Evolutionary conservation across 1,140 invertebrate species (phyloP).

Genomic region (Globodera rostochiensis): DNA sequence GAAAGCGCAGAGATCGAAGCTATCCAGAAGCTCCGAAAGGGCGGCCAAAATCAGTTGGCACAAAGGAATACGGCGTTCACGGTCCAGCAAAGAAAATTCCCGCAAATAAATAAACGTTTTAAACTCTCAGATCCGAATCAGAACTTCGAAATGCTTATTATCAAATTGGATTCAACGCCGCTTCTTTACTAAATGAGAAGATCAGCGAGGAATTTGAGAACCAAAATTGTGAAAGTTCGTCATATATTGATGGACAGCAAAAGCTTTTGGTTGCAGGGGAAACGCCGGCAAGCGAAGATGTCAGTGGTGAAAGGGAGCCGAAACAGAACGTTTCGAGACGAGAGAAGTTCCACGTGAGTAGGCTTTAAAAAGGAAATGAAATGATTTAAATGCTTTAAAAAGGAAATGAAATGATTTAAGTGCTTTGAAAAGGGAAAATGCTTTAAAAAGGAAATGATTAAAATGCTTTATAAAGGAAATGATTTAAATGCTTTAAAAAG

Average conservation of each 20-base stretch:
- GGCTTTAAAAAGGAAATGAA: neutral
- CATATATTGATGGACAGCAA: too few relatives aligned
- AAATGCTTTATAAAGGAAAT: too few relatives aligned
- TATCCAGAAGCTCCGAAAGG: neutral
- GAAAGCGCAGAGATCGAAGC: neutral
- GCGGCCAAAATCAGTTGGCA: neutral
- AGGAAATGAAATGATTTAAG: neutral
- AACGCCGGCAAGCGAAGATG: too few relatives aligned
- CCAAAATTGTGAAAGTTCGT: too few relatives aligned
- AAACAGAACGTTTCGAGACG: constrained; percentile 1
- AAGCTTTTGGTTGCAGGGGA: neutral
- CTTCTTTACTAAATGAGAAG: neutral
- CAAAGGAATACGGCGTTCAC: neutral
- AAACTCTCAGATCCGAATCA: neutral
- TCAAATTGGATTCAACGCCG: neutral
- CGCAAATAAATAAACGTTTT: neutral
- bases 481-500: too few relatives aligned
- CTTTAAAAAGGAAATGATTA: too few relatives aligned
- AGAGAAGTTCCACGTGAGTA: constrained; percentile 15
- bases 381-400: neutral
- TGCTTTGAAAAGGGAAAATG: too few relatives aligned
- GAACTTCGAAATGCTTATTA: neutral
- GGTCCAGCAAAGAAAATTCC: neutral
- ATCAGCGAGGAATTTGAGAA: neutral
- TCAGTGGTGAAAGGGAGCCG: neutral